Percentiles rank a stretch among this genome's conserved stretches.
phyloP scores from a whole-genome alignment of 2,888 invertebrate species.

The Odontocolon sp. region DNA sequence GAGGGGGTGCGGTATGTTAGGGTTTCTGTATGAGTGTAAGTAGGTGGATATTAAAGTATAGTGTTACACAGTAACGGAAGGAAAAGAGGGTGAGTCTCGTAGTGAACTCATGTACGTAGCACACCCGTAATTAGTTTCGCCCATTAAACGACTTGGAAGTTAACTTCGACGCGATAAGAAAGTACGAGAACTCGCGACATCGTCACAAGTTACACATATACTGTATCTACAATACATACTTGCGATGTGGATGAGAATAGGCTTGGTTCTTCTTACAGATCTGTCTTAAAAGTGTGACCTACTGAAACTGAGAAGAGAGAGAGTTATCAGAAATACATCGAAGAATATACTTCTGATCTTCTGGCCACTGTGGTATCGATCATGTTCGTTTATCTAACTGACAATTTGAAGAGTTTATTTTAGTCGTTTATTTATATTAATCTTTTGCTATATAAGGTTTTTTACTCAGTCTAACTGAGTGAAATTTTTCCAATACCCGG shows the following conservation, averaged over 20 bases:
- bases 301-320: conserved; percentile 10
- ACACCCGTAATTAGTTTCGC: conserved; percentile 73
- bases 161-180: conserved; percentile 65
- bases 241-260: conserved; percentile 3
- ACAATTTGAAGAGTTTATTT: too few species aligned
- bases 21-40: conserved; percentile 24
- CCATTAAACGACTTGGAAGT: conserved; percentile 73
- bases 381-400: too few species aligned
- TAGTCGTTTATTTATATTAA: too few species aligned
- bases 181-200: conserved; percentile 44
- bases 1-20: conserved; percentile 21
- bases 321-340: conserved; percentile 49
- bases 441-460: too few species aligned
- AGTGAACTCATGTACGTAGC: conserved; percentile 41
- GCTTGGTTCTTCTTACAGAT: neutral
- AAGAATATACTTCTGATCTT: conserved; percentile 57
- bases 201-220: neutral
- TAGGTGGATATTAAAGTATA: conserved; percentile 20
- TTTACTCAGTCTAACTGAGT: too few species aligned
- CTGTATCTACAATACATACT: neutral
- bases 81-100: conserved; percentile 25
- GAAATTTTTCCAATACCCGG: too few species aligned
- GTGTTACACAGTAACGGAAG: conserved; percentile 32
- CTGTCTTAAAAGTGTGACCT: too few species aligned
- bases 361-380: neutral